phyloP scores from a whole-genome alignment of 1,140 invertebrate species.

The Drosophila grimshawi region DNA sequence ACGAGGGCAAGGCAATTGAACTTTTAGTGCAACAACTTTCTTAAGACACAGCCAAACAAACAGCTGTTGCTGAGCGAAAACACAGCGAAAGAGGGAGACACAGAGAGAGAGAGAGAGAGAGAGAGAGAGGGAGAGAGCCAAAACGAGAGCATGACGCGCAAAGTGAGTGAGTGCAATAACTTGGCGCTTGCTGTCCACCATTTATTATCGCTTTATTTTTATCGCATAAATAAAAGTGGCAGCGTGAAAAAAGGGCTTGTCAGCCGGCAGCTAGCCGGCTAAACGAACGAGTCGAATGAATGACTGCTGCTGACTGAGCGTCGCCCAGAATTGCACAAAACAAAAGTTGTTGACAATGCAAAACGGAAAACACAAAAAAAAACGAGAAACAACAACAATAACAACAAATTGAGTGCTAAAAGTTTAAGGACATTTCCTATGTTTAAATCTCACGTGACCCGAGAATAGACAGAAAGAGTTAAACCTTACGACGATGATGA shows the following conservation, averaged over 20 bases:
- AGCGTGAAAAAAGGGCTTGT: constrained; percentile 75
- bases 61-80: constrained; percentile 60
- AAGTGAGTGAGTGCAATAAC: constrained; percentile 68
- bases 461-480: constrained; percentile 16
- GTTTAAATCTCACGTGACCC: constrained; percentile 55
- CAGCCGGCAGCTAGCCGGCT: constrained; percentile 29
- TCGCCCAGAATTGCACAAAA: constrained; percentile 9
- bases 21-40: constrained; percentile 73
- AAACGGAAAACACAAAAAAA: neutral
- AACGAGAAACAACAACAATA: neutral
- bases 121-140: neutral
- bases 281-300: constrained; percentile 24
- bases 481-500: neutral
- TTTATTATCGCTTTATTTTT: constrained; percentile 82
- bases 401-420: constrained; percentile 38
- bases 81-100: neutral
- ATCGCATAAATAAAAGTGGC: constrained; percentile 78
- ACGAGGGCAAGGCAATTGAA: constrained; percentile 73
- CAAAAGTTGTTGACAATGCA: constrained; percentile 14
- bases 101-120: neutral
- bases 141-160: neutral
- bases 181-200: constrained; percentile 68
- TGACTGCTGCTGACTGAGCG: neutral
- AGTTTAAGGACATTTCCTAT: constrained; percentile 71
- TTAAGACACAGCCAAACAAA: constrained; percentile 62